Conservation (phyloP, 2,797 vertebrate species). For the Ptychobarbus kaznakovi region DNA sequence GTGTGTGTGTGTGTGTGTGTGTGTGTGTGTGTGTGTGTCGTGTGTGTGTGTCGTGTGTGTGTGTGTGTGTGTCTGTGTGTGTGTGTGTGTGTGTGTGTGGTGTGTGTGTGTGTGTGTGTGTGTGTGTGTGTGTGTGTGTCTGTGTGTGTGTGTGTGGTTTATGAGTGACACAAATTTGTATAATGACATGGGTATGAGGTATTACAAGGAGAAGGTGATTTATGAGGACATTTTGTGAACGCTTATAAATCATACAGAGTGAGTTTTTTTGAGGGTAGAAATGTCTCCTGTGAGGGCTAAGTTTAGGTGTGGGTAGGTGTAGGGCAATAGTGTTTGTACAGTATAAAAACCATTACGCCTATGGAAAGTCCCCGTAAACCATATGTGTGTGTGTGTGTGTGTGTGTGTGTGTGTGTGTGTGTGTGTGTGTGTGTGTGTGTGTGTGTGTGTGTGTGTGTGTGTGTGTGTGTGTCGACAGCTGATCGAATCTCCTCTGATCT, state of each 20-base stretch:
- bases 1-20: slow-evolving; percentile 27
- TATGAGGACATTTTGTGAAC: too few relatives aligned
- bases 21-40: slow-evolving; percentile 41
- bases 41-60: slow-evolving; percentile 37
- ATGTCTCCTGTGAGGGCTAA: too few relatives aligned
- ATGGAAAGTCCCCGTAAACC: too few relatives aligned
- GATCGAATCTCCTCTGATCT: not conserved
- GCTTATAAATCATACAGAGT: too few relatives aligned
- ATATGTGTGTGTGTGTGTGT: too few relatives aligned
- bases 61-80: slow-evolving; percentile 10
- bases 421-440: slow-evolving; percentile 13
- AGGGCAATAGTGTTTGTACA: too few relatives aligned
- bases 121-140: slow-evolving; percentile 32
- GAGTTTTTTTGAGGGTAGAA: too few relatives aligned
- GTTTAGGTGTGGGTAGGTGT: too few relatives aligned
- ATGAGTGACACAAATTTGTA: too few relatives aligned
- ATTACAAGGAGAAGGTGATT: too few relatives aligned
- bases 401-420: slow-evolving; percentile 37
- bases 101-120: slow-evolving; percentile 32
- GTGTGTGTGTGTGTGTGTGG: slow-evolving; percentile 35
- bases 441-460: slow-evolving; percentile 29
- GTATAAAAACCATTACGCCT: too few relatives aligned
- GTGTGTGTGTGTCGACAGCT: slow-evolving; percentile 29
- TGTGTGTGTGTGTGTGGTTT: slow-evolving; percentile 14
- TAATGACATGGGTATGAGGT: too few relatives aligned